Evolutionary conservation across 1,140 invertebrate species (phyloP), one percentile per base, ranked within the genome.

Genomic region (Diabrotica undecimpunctata): DNA sequence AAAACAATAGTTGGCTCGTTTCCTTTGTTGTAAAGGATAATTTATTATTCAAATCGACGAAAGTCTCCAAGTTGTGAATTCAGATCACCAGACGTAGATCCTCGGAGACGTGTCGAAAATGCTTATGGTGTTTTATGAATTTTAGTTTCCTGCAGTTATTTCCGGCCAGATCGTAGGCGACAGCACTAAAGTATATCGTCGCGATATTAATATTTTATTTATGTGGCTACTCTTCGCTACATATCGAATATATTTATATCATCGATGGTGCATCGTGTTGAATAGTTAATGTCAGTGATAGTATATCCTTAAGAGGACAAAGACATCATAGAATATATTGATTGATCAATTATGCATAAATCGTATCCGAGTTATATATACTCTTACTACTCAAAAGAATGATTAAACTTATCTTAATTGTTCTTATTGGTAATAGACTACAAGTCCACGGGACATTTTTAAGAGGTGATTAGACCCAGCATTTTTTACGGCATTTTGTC

Each of bases 91-190:
- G 55, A 25, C 5, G 37, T 25, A 57, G 55, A 57, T 57, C 37
- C 35, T 37, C 35, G 36, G 37, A 57, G 55, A 39, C 55, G 55
- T 57, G 55, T 25, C n/a, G 36, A 57, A 36, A 57, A 57, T 57
- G 7, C 37, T 57, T 38, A 57, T 36, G 37, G 55, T 57, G 55
- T 57, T 57, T 57, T 57, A 57, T 57, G 55, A 57, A 57, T 57
- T 57, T 57, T n/a, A 36, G 55, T 57, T 57, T 57, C 55, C 55
- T 57, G 55, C 12, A 25, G 3, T 12, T 35, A 38, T 37, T 57
- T 57, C 55, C 55, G 55, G 25, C 36, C 9, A n/a, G 14, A 11
- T 7, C 55, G 55, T 37, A 12, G 55, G 11, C 55, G 55, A 57
- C 55, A 46, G 25, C 25, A 57, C 35, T 57, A 38, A 57, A 57